Conservation (phyloP, 2,888 invertebrate genomes). For the Ormyrus labotus region DNA sequence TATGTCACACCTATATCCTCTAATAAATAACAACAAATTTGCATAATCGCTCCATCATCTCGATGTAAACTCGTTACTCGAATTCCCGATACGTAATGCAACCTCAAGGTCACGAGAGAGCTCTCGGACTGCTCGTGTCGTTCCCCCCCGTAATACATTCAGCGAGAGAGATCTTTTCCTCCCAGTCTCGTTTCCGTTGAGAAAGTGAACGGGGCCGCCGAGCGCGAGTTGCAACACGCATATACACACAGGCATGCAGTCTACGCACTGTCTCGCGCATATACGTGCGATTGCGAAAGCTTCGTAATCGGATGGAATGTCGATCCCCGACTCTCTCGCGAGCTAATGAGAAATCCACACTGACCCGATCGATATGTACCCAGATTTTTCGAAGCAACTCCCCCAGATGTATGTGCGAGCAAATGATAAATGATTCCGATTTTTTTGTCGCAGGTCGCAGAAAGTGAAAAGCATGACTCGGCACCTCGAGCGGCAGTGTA, state of each 20-base stretch:
- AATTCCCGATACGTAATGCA: neutral
- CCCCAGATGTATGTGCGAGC: too few relatives aligned
- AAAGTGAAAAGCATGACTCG: slow-evolving; percentile 35
- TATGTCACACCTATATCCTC: too few relatives aligned
- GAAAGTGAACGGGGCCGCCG: slow-evolving; percentile 30
- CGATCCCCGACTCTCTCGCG: slow-evolving; percentile 3
- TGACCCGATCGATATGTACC: neutral
- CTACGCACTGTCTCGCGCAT: neutral
- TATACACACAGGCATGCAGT: too few relatives aligned
- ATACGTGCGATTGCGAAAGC: slow-evolving; percentile 12
- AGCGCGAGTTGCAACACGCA: slow-evolving; percentile 2
- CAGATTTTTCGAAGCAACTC: slow-evolving; percentile 5
- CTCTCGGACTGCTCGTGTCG: too few relatives aligned
- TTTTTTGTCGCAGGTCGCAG: slow-evolving; percentile 38
- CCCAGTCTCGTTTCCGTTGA: neutral
- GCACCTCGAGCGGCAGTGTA: neutral
- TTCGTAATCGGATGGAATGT: slow-evolving; percentile 34
- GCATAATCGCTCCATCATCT: slow-evolving; percentile 32
- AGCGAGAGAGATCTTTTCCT: too few relatives aligned
- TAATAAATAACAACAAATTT: slow-evolving; percentile 1
- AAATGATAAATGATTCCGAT: too few relatives aligned
- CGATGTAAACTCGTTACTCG: slow-evolving; percentile 4
- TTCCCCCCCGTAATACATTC: too few relatives aligned
- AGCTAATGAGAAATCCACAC: neutral
- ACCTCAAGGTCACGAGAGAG: too few relatives aligned